Evolutionary conservation across 2,888 invertebrate genomes (phyloP).

Genomic region (Nemapogon koenigi): DNA sequence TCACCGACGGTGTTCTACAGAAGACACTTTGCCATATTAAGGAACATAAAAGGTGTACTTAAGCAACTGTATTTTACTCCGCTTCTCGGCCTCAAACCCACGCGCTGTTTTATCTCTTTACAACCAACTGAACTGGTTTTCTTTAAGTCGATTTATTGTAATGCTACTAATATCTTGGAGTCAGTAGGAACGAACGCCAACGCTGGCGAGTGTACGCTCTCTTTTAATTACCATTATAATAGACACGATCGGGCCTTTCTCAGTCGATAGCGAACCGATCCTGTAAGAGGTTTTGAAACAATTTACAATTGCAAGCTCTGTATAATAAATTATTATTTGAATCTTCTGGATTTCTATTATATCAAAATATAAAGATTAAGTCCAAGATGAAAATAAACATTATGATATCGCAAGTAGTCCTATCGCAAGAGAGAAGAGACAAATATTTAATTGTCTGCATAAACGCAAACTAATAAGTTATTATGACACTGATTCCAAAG

Average conservation of each 20-base stretch:
- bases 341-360: too few species aligned
- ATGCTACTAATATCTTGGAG: conserved; percentile 46
- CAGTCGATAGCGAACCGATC: too few species aligned
- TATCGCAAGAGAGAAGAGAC: too few species aligned
- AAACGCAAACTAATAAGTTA: too few species aligned
- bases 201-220: conserved; percentile 21
- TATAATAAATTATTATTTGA: too few species aligned
- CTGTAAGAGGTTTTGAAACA: too few species aligned
- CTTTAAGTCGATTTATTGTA: conserved; percentile 53
- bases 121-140: conserved; percentile 46
- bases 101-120: conserved; percentile 55
- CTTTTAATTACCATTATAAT: neutral
- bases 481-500: conserved; percentile 4
- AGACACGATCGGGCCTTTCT: too few species aligned
- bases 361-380: too few species aligned
- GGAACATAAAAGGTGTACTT: conserved; percentile 47
- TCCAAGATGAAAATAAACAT: too few species aligned
- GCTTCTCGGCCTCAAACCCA: conserved; percentile 37
- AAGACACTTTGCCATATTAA: conserved; percentile 31
- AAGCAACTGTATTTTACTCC: conserved; percentile 42
- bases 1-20: conserved; percentile 19
- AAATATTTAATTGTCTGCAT: too few species aligned
- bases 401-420: too few species aligned
- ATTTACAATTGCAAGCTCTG: too few species aligned
- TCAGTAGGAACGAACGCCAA: conserved; percentile 40